Conservation (phyloP, 92 coral and sea anemone species). For the Zoanthus sansibaricus region DNA sequence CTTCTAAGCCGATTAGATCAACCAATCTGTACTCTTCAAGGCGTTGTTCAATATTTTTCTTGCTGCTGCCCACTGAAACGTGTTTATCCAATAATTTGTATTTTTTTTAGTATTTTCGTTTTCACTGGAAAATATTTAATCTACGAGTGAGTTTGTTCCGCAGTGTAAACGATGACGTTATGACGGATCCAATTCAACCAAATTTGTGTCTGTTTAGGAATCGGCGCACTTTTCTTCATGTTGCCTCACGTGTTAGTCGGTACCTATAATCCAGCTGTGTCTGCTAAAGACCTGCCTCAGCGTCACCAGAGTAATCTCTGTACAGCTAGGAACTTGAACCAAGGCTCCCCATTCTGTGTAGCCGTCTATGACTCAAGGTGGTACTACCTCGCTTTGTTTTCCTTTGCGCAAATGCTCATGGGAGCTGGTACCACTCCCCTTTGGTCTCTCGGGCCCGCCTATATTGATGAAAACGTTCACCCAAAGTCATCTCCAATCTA, state of each 20-base stretch:
- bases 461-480: slow-evolving; percentile 88
- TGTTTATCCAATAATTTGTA: no score
- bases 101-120: no score
- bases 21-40: no score
- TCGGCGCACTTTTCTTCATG: slow-evolving; percentile 74
- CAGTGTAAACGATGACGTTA: no score
- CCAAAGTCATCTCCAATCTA: slow-evolving; percentile 89
- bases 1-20: no score
- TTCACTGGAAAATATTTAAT: no score
- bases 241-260: slow-evolving; percentile 83
- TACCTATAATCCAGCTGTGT: slow-evolving; percentile 60
- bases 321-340: slow-evolving; percentile 43
- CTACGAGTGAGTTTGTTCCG: no score
- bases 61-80: no score
- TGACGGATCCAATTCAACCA: no score
- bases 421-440: slow-evolving; percentile 90
- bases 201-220: slow-evolving; percentile 47
- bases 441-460: slow-evolving; percentile 84
- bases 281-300: slow-evolving; percentile 41
- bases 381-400: slow-evolving; percentile 76
- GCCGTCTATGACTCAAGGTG: slow-evolving; percentile 63
- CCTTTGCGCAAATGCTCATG: slow-evolving; percentile 72
- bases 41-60: no score
- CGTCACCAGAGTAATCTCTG: slow-evolving; percentile 57
- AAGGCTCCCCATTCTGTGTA: slow-evolving; percentile 49